Conservation (phyloP, 2,888 invertebrate species). For the Elmis aenea region DNA sequence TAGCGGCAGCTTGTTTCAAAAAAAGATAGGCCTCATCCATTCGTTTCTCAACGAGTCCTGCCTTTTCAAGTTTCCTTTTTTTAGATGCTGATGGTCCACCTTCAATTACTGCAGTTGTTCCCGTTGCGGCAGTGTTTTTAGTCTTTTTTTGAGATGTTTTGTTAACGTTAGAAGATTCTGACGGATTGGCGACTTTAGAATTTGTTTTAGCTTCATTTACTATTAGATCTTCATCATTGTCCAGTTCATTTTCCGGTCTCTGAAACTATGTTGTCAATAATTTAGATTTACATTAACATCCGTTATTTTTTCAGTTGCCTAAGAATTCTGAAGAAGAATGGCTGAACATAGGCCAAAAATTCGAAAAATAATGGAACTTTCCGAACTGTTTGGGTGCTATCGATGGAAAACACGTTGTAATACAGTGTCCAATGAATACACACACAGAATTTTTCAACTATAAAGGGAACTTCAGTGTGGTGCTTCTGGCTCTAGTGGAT, state of each 20-base stretch:
- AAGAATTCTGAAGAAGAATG: conserved; percentile 1
- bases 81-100: conserved; percentile 1
- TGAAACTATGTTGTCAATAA: conserved; percentile 3
- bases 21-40: conserved; percentile 10
- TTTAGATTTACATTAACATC: too few relatives aligned
- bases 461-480: conserved; percentile 30
- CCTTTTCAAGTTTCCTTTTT: background rate
- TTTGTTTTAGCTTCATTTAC: conserved; percentile 1
- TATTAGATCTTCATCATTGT: conserved; percentile 1
- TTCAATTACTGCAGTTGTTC: background rate
- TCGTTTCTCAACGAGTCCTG: too few relatives aligned
- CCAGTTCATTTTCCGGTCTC: background rate
- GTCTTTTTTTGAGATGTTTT: too few relatives aligned
- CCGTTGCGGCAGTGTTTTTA: too few relatives aligned
- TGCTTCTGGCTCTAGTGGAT: conserved; percentile 32
- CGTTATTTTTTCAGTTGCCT: too few relatives aligned
- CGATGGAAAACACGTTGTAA: conserved; percentile 34
- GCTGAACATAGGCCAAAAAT: conserved; percentile 2
- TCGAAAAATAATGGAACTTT: conserved; percentile 20
- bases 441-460: conserved; percentile 33
- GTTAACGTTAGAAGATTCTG: background rate
- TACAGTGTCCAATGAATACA: conserved; percentile 26
- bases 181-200: background rate
- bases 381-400: conserved; percentile 24
- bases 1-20: conserved; percentile 6